Percentiles rank a stretch among this genome's conserved stretches.
These are phyloP conservation scores for Halictus ligatus DNA, from an alignment of 2,888 invertebrate species.

Conservation along the genomic window DNA sequence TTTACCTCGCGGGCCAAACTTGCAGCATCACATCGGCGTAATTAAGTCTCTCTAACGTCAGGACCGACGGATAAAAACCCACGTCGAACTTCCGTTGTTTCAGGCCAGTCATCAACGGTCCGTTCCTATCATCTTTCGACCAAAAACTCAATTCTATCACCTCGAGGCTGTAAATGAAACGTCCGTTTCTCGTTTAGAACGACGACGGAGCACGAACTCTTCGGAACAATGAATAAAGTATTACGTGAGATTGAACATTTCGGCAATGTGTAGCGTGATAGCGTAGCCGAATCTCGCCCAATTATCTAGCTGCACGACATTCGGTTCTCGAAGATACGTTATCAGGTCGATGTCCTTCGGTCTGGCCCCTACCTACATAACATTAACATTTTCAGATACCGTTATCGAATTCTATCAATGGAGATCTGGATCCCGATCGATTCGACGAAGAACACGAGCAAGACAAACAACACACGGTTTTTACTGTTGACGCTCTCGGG, in stretches of 20 bases:
- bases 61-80: constrained; percentile 62
- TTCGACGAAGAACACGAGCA: neutral
- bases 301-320: constrained; percentile 55
- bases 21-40: constrained; percentile 46
- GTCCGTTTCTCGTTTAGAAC: neutral
- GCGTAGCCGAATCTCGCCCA: constrained; percentile 71
- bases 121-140: constrained; percentile 60
- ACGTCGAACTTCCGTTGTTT: constrained; percentile 55
- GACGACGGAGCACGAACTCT: neutral
- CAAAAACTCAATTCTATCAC: constrained; percentile 57
- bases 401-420: neutral
- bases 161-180: constrained; percentile 56
- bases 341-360: constrained; percentile 61
- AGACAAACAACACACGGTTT: neutral
- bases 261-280: constrained; percentile 62
- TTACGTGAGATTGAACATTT: constrained; percentile 77
- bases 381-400: neutral
- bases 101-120: constrained; percentile 63
- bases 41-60: constrained; percentile 55
- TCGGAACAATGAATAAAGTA: neutral
- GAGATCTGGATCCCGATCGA: neutral
- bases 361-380: constrained; percentile 25
- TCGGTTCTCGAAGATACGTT: constrained; percentile 68
- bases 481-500: neutral
- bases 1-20: constrained; percentile 68